Percentiles rank a stretch among this genome's conserved stretches.
Conservation (phyloP, 53 echinoderm and acorn worm species). For the Henricia sp. region DNA sequence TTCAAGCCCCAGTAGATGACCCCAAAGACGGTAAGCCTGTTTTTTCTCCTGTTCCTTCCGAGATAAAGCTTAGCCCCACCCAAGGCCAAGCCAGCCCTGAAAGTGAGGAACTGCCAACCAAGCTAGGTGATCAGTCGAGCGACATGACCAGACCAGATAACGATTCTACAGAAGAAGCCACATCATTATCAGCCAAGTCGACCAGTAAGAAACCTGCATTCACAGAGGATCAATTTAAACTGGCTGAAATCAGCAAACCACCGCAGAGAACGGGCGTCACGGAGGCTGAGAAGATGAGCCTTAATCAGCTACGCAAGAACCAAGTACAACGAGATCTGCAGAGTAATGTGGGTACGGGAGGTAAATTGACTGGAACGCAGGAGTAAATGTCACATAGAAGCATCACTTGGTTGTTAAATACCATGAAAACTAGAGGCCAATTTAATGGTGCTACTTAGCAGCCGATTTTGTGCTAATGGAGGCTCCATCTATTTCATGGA, state of each 20-base stretch:
- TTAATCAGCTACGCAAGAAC: conserved; percentile 52
- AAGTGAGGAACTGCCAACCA: conserved; percentile 24
- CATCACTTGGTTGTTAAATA: conserved; percentile 22
- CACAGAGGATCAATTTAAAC: conserved; percentile 46
- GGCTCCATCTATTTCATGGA: no score
- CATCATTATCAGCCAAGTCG: neutral
- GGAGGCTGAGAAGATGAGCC: conserved; percentile 33
- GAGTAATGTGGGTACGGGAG: conserved; percentile 19
- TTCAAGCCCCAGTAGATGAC: neutral
- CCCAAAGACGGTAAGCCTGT: neutral
- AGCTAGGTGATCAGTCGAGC: neutral
- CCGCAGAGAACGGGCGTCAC: conserved; percentile 2
- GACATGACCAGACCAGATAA: neutral
- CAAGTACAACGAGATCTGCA: conserved; percentile 50
- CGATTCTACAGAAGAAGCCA: neutral
- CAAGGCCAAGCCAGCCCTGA: conserved; percentile 32
- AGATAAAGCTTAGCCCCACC: conserved; percentile 14
- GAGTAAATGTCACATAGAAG: conserved; percentile 9
- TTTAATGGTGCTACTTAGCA: no score
- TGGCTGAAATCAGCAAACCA: conserved; percentile 49
- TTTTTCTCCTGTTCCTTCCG: conserved; percentile 42
- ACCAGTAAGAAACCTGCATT: conserved; percentile 32
- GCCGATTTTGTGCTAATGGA: no score
- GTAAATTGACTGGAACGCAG: conserved; percentile 6
- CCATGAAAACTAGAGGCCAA: conserved; percentile 10